A percentile compares a stretch with the other conserved stretches of the same genome.
phyloP scores from a whole-genome alignment of 2,888 invertebrate species.

The Rhaphigaster nebulosa region DNA sequence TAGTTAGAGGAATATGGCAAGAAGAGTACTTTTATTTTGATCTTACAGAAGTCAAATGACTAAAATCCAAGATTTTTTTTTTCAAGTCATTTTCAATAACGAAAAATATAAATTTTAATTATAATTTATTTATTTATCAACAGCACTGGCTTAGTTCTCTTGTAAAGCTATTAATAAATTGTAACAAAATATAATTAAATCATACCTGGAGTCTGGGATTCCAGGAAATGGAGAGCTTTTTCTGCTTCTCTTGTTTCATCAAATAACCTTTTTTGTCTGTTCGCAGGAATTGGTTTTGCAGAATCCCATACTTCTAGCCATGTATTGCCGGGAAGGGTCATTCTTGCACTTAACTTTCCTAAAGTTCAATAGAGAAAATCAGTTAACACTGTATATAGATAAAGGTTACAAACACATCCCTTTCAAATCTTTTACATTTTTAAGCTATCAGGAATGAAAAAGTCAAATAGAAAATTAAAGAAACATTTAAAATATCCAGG shows the following conservation, averaged over 20 bases:
- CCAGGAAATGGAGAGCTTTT: constrained; percentile 87
- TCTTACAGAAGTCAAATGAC: too few species aligned
- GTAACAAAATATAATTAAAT: background rate
- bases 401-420: too few species aligned
- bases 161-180: too few species aligned
- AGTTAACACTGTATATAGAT: background rate
- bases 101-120: too few species aligned
- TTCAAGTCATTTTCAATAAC: too few species aligned
- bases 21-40: too few species aligned
- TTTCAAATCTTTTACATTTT: background rate
- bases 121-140: too few species aligned
- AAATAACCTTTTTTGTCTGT: constrained; percentile 91
- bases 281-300: constrained; percentile 89
- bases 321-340: constrained; percentile 91
- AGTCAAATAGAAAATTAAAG: background rate
- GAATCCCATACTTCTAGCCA: constrained; percentile 94
- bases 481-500: too few species aligned
- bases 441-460: background rate
- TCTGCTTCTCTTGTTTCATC: constrained; percentile 97
- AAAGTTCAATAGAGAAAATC: constrained; percentile 57
- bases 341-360: constrained; percentile 85
- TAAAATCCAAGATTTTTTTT: too few species aligned
- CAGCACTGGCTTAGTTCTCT: too few species aligned
- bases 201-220: constrained; percentile 74
- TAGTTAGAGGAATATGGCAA: too few species aligned